These are phyloP conservation scores for Melanaphis sacchari DNA, from an alignment of 1,140 invertebrate species.

Conservation along the genomic window DNA sequence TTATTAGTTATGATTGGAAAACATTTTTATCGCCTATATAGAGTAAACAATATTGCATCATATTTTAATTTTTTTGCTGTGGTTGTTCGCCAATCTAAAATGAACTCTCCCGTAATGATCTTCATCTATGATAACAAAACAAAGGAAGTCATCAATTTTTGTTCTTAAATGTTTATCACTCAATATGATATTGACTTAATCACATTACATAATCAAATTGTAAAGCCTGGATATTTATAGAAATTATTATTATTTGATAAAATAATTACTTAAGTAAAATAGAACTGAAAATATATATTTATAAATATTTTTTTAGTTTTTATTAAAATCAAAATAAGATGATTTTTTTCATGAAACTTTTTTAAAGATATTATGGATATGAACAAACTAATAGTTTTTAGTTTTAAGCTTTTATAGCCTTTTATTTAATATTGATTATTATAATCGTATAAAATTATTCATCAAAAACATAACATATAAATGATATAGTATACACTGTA, in stretches of 20 bases:
- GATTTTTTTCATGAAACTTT: neutral
- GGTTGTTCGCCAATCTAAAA: neutral
- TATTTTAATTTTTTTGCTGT: neutral
- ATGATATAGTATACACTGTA: neutral
- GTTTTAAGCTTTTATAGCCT: neutral
- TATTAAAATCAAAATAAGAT: neutral
- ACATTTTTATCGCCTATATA: too few species aligned
- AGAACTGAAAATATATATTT: neutral
- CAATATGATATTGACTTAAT: neutral
- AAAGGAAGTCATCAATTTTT: neutral
- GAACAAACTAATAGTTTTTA: neutral
- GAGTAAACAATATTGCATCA: neutral
- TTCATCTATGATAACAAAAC: neutral
- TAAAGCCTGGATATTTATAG: neutral
- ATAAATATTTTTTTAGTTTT: neutral
- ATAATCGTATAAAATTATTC: neutral
- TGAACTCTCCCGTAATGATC: neutral
- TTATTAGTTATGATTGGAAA: too few species aligned
- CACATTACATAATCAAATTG: neutral
- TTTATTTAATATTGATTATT: neutral
- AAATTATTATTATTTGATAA: neutral
- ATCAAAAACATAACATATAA: neutral
- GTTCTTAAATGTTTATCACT: neutral
- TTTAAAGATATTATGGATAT: neutral
- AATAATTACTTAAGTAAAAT: neutral